phyloP scores from a whole-genome alignment of 2,797 vertebrate genomes.

The Chelon labrosus region DNA sequence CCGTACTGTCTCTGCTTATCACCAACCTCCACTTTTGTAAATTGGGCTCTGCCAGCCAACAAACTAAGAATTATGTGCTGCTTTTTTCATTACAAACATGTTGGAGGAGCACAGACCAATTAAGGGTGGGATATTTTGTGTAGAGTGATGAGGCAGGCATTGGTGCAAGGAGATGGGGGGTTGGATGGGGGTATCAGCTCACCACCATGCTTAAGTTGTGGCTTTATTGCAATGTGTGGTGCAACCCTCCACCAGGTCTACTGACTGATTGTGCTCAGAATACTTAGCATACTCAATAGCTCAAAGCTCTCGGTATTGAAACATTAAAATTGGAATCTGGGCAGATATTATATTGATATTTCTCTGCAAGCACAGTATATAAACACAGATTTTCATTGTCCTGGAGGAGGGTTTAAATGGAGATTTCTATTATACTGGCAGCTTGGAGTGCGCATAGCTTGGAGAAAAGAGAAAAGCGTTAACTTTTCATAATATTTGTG shows the following conservation, averaged over 20 bases:
- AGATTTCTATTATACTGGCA: slow-evolving; percentile 63
- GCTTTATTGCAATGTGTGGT: slow-evolving; percentile 75
- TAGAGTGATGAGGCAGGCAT: slow-evolving; percentile 89
- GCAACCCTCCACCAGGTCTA: slow-evolving; percentile 58
- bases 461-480: slow-evolving; percentile 54
- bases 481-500: slow-evolving; percentile 83
- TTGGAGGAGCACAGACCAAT: slow-evolving; percentile 98
- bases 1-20: slow-evolving; percentile 99
- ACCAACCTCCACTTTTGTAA: slow-evolving; percentile 99
- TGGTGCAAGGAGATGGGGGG: slow-evolving; percentile 77
- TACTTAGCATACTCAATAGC: slow-evolving; percentile 51
- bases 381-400: slow-evolving; percentile 53
- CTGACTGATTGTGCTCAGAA: slow-evolving; percentile 63
- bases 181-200: slow-evolving; percentile 77
- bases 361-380: slow-evolving; percentile 37
- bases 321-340: slow-evolving; percentile 63
- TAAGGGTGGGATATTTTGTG: slow-evolving; percentile 96
- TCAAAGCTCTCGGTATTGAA: slow-evolving; percentile 58
- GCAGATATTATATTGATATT: slow-evolving; percentile 64
- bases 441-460: slow-evolving; percentile 38
- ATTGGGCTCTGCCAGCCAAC: slow-evolving; percentile 99
- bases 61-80: slow-evolving; percentile 99
- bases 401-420: slow-evolving; percentile 60
- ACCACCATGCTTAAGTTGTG: slow-evolving; percentile 78
- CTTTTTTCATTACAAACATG: slow-evolving; percentile 99